Base-by-base conservation (phyloP, 2,888 invertebrate species). In the Miltochrista miniata region DNA sequence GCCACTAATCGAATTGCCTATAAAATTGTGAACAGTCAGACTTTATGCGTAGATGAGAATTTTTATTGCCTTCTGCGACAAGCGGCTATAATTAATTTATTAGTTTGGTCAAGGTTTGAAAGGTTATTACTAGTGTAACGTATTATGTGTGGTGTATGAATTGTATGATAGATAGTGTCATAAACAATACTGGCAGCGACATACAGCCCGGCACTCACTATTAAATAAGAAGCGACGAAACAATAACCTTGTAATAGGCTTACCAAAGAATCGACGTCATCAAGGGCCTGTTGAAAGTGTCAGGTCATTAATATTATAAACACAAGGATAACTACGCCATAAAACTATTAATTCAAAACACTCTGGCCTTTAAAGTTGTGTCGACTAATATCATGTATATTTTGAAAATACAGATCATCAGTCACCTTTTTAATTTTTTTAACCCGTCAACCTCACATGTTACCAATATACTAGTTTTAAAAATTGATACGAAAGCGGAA, bases 311-410 rank as follows among this genome's bases (percentile, higher is more conserved):
- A 76, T 74, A 79, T 70, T 74, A 73, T 74, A 59, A 63, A 76
- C 59, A 79, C 89, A 89, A 90, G 90, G 90, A 85, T 83, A 89
- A 89, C 87, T 68, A 71, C 85, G 75, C 84, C 79, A 90, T 90
- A 85, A 87, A 90, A 83, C 77, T 80, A 83, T 85, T 85, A 83
- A 77, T 76, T 79, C 74, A 81, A 85, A 83, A 81, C 76, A 73
- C 56, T 77, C 60, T 81, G 87, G 82, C 87, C 87, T 90, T 79
- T 74, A 72, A 63, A 72, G 65, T 74, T 69, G 68, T 81, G 81
- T 82, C 81, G 76, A 85, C 77, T 76, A 74, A 74, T 80, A 74
- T 80, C 78, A 80, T 76, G 73, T 83, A 73, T 83, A 79, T 81
- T 79, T 79, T 78, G 74, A 84, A 83, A 85, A 82, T 70, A 82